Percentiles rank a stretch among this genome's conserved stretches.
Evolutionary conservation across 2,797 vertebrate genomes (phyloP).

Genomic region (Malurus leucopterus): DNA sequence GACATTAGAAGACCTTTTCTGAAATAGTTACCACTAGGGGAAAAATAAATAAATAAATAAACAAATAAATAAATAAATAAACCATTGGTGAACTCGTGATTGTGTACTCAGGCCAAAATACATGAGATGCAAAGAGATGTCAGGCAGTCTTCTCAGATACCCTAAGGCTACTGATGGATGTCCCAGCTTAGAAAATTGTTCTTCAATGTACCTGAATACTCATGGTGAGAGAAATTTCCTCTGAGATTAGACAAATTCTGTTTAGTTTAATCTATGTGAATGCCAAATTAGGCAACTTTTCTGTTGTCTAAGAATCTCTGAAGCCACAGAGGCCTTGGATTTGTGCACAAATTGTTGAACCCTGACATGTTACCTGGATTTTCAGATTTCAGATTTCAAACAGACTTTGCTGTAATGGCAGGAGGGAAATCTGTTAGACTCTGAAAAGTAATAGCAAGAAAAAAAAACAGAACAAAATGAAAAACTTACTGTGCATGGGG

Average conservation of each 20-base stretch:
- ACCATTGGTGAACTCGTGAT: not conserved
- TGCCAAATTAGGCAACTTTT: not conserved
- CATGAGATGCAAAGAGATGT: not conserved
- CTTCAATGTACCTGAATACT: not conserved
- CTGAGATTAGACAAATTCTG: not conserved
- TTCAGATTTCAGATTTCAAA: not conserved
- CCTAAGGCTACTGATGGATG: not conserved
- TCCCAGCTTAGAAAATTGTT: not conserved
- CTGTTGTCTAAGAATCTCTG: not conserved
- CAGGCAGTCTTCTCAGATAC: not conserved
- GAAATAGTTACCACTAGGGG: not conserved
- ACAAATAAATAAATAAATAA: not conserved
- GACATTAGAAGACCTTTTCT: not conserved
- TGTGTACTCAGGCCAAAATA: not conserved
- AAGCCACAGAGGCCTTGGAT: not conserved
- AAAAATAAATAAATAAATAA: not conserved
- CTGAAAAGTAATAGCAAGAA: not conserved
- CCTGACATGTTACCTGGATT: not conserved
- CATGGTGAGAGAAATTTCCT: not conserved
- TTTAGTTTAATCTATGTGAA: not conserved
- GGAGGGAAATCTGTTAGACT: not conserved
- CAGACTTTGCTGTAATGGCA: not conserved
- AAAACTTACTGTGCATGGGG: accelerated
- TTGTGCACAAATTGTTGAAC: not conserved
- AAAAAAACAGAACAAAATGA: not conserved